Evolutionary conservation across 1,140 invertebrate genomes (phyloP).

Genomic region (Lepidotrigona ventralis): DNA sequence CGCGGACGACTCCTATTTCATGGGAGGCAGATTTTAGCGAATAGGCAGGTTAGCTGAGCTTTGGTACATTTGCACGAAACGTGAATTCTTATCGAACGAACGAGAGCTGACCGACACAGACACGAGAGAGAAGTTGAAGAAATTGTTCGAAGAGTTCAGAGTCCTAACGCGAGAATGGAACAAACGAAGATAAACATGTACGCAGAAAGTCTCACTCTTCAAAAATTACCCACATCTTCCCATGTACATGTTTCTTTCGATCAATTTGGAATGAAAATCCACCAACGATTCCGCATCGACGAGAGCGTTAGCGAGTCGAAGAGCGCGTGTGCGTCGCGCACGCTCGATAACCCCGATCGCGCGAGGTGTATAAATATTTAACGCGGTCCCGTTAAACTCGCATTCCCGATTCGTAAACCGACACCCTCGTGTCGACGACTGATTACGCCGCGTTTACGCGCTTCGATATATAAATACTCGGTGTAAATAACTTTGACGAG

Average conservation of each 20-base stretch:
- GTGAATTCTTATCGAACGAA: background rate
- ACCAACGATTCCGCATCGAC: background rate
- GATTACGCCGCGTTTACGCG: slow-evolving; percentile 28
- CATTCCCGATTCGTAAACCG: slow-evolving; percentile 40
- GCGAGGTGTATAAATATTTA: slow-evolving; percentile 49
- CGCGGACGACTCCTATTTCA: background rate
- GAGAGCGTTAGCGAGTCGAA: slow-evolving; percentile 8
- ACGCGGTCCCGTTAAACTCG: slow-evolving; percentile 39
- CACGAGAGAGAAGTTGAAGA: no score
- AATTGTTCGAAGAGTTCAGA: no score
- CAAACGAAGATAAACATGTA: background rate
- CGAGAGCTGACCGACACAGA: no score
- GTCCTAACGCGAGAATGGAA: no score
- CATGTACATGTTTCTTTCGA: no score
- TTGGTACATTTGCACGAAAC: no score
- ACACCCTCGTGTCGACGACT: slow-evolving; percentile 37
- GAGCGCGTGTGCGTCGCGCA: background rate
- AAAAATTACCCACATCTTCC: background rate
- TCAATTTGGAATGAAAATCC: no score
- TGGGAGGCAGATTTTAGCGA: background rate
- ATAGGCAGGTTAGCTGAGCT: background rate
- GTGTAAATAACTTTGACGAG: background rate
- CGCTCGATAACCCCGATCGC: slow-evolving; percentile 37
- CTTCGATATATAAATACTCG: slow-evolving; percentile 24
- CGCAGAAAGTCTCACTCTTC: background rate